Conservation (phyloP, 2,113 vertebrate genomes). For the Erinaceus europaeus region DNA sequence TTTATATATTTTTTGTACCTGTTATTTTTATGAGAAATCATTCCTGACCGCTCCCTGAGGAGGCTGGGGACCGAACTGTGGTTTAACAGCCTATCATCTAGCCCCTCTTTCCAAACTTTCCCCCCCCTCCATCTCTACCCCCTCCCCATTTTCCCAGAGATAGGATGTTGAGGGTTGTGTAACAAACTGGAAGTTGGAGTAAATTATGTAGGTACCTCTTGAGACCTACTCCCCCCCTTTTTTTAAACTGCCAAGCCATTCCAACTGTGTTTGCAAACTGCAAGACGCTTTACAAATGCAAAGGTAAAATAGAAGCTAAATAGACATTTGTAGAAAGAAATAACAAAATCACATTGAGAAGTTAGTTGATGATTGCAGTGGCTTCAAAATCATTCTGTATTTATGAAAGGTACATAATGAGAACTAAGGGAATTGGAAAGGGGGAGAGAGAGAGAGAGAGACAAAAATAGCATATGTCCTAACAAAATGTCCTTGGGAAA, state of each 20-base stretch:
- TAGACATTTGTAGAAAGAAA: not conserved
- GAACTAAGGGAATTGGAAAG: not conserved
- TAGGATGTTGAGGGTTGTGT: not conserved
- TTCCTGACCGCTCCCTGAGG: not conserved
- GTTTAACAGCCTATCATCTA: not conserved
- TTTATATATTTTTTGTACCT: too few relatives aligned
- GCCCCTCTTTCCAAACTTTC: not conserved
- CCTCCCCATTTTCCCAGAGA: not conserved
- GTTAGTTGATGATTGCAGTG: not conserved
- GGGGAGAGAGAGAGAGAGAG: not conserved
- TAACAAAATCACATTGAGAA: not conserved
- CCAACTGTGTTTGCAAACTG: not conserved
- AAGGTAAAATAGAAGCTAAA: not conserved
- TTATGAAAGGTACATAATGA: not conserved
- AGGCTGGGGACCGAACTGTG: not conserved
- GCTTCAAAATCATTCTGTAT: not conserved
- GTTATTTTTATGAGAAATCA: not conserved
- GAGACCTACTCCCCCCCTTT: not conserved
- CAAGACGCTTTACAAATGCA: not conserved
- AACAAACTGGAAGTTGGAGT: not conserved
- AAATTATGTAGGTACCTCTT: not conserved
- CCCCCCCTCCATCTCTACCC: too few relatives aligned
- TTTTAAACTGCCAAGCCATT: not conserved
- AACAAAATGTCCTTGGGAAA: conserved; percentile 54
- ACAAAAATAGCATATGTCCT: conserved; percentile 63